phyloP scores from a whole-genome alignment of 2,797 vertebrate species.

The Pantherophis alleghaniensis region DNA sequence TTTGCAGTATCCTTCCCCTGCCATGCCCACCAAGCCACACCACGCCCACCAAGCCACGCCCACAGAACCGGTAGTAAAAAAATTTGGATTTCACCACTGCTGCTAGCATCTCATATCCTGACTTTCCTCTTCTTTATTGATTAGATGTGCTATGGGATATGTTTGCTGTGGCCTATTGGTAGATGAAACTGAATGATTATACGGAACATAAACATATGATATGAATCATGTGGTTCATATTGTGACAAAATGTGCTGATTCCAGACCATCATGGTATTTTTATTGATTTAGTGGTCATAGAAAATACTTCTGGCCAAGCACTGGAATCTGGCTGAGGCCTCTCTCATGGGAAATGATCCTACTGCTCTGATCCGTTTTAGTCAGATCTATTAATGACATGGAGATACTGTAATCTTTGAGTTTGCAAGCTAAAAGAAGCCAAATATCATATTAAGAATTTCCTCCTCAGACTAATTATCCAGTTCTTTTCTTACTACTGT shows the following conservation, averaged over 20 bases:
- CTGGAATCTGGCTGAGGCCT: not conserved
- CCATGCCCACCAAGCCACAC: too few species aligned
- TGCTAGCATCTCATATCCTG: not conserved
- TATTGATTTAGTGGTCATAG: not conserved
- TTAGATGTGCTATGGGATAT: not conserved
- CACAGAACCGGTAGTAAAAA: too few species aligned
- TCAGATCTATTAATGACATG: not conserved
- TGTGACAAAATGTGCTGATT: constrained; percentile 2
- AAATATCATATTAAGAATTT: not conserved
- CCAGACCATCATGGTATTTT: not conserved
- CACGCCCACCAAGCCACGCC: too few species aligned
- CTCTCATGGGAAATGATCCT: not conserved
- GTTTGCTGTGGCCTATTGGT: too few species aligned
- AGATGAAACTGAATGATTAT: not conserved
- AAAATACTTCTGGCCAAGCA: not conserved
- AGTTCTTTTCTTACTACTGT: not conserved
- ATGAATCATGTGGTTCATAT: not conserved
- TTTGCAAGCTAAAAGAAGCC: not conserved
- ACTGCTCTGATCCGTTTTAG: not conserved
- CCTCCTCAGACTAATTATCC: not conserved
- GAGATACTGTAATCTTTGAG: not conserved
- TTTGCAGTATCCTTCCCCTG: too few species aligned
- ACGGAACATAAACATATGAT: not conserved
- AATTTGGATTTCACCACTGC: too few species aligned
- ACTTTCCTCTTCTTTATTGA: not conserved